Evolutionary conservation across 2,888 invertebrate genomes (phyloP).

Genomic region (Tethea ocularis): DNA sequence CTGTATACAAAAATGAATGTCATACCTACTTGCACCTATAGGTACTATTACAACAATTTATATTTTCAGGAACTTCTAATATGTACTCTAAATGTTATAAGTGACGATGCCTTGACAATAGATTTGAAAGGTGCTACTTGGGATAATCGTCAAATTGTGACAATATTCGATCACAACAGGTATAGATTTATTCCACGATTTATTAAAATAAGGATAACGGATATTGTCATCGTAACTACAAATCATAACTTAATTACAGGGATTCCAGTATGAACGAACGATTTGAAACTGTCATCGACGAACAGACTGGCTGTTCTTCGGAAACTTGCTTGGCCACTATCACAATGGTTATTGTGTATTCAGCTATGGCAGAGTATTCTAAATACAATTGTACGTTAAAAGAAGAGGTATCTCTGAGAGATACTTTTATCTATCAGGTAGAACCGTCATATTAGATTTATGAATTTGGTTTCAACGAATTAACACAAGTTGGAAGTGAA

Average conservation of each 20-base stretch:
- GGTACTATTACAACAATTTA: neutral
- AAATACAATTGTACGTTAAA: conserved; percentile 71
- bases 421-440: conserved; percentile 83
- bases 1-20: no score
- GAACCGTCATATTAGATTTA: neutral
- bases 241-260: conserved; percentile 37
- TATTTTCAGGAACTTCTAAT: conserved; percentile 54
- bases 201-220: neutral
- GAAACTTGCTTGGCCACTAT: conserved; percentile 48
- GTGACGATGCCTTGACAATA: conserved; percentile 59
- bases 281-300: conserved; percentile 51
- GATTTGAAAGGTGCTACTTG: conserved; percentile 68
- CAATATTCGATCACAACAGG: conserved; percentile 63
- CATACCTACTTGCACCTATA: no score
- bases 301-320: conserved; percentile 45
- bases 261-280: conserved; percentile 61
- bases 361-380: conserved; percentile 79
- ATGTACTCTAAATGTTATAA: conserved; percentile 58
- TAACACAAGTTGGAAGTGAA: no score
- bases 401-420: conserved; percentile 69
- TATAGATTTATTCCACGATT: conserved; percentile 19
- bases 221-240: conserved; percentile 9
- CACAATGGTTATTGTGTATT: conserved; percentile 74
- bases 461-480: conserved; percentile 8
- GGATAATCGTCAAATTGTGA: conserved; percentile 75